Conservation (phyloP, 2,888 invertebrate genomes). For the Orchesellides sinensis region DNA sequence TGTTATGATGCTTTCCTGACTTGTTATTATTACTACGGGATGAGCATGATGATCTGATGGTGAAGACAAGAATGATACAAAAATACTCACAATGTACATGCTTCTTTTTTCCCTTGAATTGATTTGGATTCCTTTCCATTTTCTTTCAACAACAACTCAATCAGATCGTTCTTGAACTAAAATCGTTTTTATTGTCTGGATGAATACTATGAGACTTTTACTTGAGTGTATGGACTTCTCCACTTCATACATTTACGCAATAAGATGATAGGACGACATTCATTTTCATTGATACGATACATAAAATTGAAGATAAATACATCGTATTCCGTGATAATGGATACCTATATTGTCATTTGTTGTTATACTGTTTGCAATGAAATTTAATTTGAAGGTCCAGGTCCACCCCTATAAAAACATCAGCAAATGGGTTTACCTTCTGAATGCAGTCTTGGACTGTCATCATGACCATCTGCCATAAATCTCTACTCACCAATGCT, state of each 20-base stretch:
- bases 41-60: conserved; percentile 9
- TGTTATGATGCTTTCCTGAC: not conserved
- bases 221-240: no score
- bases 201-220: not conserved
- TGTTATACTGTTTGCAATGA: not conserved
- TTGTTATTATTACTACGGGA: conserved; percentile 14
- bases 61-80: not conserved
- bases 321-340: not conserved
- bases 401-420: no score
- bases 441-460: no score
- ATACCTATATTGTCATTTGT: not conserved
- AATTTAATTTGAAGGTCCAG: not conserved
- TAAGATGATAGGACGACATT: not conserved
- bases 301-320: not conserved
- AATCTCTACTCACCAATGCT: not conserved
- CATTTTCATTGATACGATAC: conserved; percentile 1
- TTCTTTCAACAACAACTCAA: conserved; percentile 32
- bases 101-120: not conserved
- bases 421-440: no score
- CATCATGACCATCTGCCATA: no score
- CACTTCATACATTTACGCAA: not conserved
- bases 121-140: not conserved
- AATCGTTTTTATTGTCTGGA: conserved; percentile 25
- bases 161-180: conserved; percentile 24
- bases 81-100: not conserved